Evolutionary conservation across 2,888 invertebrate genomes (phyloP), one percentile per base, ranked within the genome.

Genomic region (Cerastoderma edule): DNA sequence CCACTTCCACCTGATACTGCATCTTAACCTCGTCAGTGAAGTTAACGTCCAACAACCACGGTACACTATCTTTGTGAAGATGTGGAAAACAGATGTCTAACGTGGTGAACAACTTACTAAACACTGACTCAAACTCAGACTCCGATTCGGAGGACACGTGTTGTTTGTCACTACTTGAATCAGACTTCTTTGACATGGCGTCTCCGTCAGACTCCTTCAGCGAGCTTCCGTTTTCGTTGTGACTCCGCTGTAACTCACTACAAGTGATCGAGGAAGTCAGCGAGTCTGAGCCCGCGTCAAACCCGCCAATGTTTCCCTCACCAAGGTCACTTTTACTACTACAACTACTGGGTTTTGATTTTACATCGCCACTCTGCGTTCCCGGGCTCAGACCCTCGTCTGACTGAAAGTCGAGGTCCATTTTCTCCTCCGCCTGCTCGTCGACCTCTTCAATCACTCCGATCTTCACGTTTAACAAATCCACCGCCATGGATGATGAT

Each of bases 21-120:
- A 95, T 95, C n/a, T 95, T 93, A 16, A 96, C 90, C 65, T 96
- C 95, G 0, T 95, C 94, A 0, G 95, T 95, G n/a, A 95, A 93
- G 46, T 94, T 93, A 0, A 95, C 95, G 66, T 95, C 93, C 78
- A 95, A 95, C 88, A 95, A 90, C 96, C 96, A 96, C 0, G 95
- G 95, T 0, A 96, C 95, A 63, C 71, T 80, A 33, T 85, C 89
- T 89, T 70, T 91, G 89, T 69, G 85, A 75, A 66, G 64, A 90
- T 91, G 48, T 91, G 78, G 74, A 92, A 93, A 82, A 79, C 78
- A 80, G 22, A 82, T 63, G 8, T 78, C 65, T 22, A 83, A 53
- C 3, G 78, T 56, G 8, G 72, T 74, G 74, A 85, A 84, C 27
- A 85, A 72, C 35, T 76, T 77, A 28, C 80, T 68, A 48, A 75